Evolutionary conservation across 30 jellyfish, hydroid and myxozoan species (phyloP), one percentile per base, ranked within the genome.

Genomic region (Phacellophora camtschatica): DNA sequence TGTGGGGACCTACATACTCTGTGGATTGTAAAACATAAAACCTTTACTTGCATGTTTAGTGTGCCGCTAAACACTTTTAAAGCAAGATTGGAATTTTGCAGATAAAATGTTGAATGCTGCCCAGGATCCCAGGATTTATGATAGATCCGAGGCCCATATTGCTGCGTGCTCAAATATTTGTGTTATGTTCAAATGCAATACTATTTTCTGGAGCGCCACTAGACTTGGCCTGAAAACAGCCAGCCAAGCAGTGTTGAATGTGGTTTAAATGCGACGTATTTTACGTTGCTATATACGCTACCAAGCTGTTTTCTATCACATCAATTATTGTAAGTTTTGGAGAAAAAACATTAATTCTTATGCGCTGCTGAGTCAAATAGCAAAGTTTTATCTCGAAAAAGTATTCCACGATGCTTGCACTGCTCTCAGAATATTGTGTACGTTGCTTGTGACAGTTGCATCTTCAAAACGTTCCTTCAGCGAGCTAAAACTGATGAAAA

Each of bases 371-470:
- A 56, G 57, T 57, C 19, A 55, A 39, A 19, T 75, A 19, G 58
- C 88, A 20, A 75, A 59, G 57, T 35, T 42, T 16, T 34, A 77
- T n/a, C 51, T 77, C 69, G 81, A 77, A 77, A 70, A 77, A 23
- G 59, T 56, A 13, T 59, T 77, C 25, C 39, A 77, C 82, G 46
- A 30, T 78, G 51, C 63, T 27, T 50, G 82, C 90, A 78, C 90
- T 58, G 82, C 82, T 16, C 64, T 78, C 31, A 59, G 90, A 78
- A 58, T 62, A 39, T 78, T 62, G 36, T 78, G 73, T 73, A 39
- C 90, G 12, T 36, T 78, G 74, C 73, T 83, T 61, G 81, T 78
- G 74, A 78, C 83, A 78, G 83, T 78, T 78, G 90, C 90, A 18
- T 78, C 90, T 15, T 71, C 77, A 58, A 83, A 61, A 74, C 83